Base-by-base conservation (phyloP, 2,888 invertebrate genomes). In the Podabrus alpinus region DNA sequence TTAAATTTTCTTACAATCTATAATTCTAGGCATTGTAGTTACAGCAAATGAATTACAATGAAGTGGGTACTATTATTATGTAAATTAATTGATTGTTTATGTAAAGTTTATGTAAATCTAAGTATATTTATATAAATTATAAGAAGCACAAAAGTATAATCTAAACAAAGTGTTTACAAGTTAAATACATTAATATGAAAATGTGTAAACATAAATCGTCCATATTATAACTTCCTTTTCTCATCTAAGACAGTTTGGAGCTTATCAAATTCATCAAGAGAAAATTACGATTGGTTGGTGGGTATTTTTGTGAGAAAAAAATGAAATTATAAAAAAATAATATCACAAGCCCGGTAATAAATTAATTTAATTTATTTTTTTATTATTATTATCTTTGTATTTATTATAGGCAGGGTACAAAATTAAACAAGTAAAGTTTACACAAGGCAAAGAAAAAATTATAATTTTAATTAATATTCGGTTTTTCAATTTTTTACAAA, bases 381-480 rank as follows among this genome's bases (percentile, higher is more conserved):
- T 61, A 61, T 61, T 61, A 15, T 19, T 21, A 64, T 75, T 75
- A 75, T 75, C 70, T 75, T 72, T 72, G 61, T 75, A 75, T 75
- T 75, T 75, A 70, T 75, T 69, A 60, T 75, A 75, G 75, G 72
- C 70, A 59, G 75, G 70, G 75, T 73, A 68, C 72, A 70, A 73
- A 75, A 75, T 75, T 75, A 75, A 75, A 75, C 72, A 72, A 75
- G 75, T 66, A 72, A n/a, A 75, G 72, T 69, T 75, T 75, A 69
- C 69, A 73, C 68, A 73, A 73, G 71, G 69, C 69, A 72, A 69
- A 69, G 67, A 73, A 77, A 73, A 64, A 77, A 71, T 74, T 74
- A 73, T 77, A 77, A 77, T 77, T 77, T 77, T 77, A 77, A 77
- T 77, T 77, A 77, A 77, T 77, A 77, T 77, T 78, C 78, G 72